Evolutionary conservation across 2,113 vertebrate genomes (phyloP).

Genomic region (Nanorana parkeri): DNA sequence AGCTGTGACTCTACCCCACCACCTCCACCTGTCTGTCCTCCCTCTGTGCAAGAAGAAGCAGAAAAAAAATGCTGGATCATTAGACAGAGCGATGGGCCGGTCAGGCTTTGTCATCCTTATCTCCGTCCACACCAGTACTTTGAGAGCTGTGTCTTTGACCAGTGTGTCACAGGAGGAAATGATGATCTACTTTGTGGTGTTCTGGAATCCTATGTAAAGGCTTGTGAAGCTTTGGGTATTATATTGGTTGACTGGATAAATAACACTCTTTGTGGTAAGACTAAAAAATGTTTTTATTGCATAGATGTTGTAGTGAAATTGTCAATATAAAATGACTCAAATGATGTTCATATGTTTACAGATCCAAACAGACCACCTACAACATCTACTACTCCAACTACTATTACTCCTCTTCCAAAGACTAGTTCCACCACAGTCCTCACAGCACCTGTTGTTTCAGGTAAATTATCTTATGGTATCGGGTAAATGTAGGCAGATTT

Average conservation of each 20-base stretch:
- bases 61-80: conserved; percentile 75
- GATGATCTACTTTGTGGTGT: conserved; percentile 67
- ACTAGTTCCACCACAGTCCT: neutral
- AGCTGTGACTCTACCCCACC: conserved; percentile 38
- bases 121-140: conserved; percentile 74
- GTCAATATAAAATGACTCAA: neutral
- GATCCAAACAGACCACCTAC: conserved; percentile 21
- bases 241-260: conserved; percentile 75
- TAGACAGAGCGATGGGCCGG: conserved; percentile 69
- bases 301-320: too few species aligned
- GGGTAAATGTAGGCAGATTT: too few species aligned
- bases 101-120: conserved; percentile 69
- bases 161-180: conserved; percentile 72
- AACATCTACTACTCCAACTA: neutral
- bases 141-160: conserved; percentile 73
- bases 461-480: neutral
- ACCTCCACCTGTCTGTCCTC: conserved; percentile 66
- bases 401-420: neutral
- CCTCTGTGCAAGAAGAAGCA: conserved; percentile 63
- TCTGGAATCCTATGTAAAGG: conserved; percentile 68
- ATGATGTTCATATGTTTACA: neutral
- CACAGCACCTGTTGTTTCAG: conserved; percentile 3
- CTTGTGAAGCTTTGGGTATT: conserved; percentile 76
- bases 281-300: neutral
- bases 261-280: conserved; percentile 76